Base-by-base conservation (phyloP, 2,888 invertebrate genomes). In the Boloria euphrosyne region DNA sequence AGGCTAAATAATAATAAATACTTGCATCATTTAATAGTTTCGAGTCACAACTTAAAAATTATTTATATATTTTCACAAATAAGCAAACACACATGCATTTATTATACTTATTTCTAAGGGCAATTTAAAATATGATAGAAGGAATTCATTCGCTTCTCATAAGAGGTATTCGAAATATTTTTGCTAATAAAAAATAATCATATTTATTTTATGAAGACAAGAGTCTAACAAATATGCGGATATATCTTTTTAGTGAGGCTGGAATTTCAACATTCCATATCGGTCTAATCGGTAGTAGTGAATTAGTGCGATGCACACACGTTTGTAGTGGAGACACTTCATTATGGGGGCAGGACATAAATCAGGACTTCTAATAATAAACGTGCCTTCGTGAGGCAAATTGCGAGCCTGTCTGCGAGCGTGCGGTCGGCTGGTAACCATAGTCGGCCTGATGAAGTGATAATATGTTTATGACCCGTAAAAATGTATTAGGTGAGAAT, bases 361-460 rank as follows among this genome's bases (percentile, higher is more conserved):
- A 92, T 93, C 91, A 92, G 89, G 87, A 86, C 89, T 91, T 92
- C 92, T 93, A 93, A 93, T 92, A 93, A 92, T 93, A 93, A 92
- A 92, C 93, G 87, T 89, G 92, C 90, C 90, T 91, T 90, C 83
- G 84, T 83, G 84, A 83, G 86, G 88, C 89, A 89, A 90, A 90
- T 90, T 90, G 89, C 84, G 81, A 80, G 76, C 78, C 79, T 75
- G 81, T 80, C 82, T 82, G 79, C 78, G 78, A 79, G 78, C 80
- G 75, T 81, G 83, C 81, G 84, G 84, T 81, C 76, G 80, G 76
- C 68, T 77, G 76, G 78, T 74, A 71, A 75, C 78, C 70, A 75
- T 73, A 73, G 74, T 65, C 68, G 71, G 70, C 73, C 72, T 76
- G 78, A 78, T 78, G 79, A 80, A 73, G 76, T 73, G 77, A 74